Conservation (phyloP, 2,888 invertebrate genomes). For the Dynastes grantii region DNA sequence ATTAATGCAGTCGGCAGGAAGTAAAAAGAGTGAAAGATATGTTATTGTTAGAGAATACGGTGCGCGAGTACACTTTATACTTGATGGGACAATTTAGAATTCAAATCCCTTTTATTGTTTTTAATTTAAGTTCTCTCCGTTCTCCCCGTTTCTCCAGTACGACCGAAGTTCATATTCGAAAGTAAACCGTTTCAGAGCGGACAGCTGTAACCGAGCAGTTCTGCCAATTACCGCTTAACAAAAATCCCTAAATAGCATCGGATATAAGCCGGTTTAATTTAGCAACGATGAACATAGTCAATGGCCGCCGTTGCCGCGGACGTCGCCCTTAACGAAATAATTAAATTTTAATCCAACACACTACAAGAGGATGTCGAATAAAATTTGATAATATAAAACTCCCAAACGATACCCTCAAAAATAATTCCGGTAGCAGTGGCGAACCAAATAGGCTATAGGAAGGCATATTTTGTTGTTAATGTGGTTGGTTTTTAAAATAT, state of each 20-base stretch:
- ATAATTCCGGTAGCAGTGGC: slow-evolving; percentile 56
- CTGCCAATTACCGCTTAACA: slow-evolving; percentile 64
- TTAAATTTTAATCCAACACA: slow-evolving; percentile 62
- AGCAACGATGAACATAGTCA: slow-evolving; percentile 59
- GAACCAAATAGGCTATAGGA: neutral
- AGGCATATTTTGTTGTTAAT: too few relatives aligned
- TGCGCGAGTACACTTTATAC: slow-evolving; percentile 46
- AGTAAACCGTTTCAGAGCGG: slow-evolving; percentile 58
- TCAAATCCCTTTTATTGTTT: slow-evolving; percentile 62
- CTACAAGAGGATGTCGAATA: slow-evolving; percentile 59
- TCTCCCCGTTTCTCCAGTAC: slow-evolving; percentile 42
- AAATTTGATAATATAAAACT: slow-evolving; percentile 56
- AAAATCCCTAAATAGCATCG: slow-evolving; percentile 60
- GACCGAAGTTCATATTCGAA: slow-evolving; percentile 54
- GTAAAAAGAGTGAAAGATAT: slow-evolving; percentile 45
- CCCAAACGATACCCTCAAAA: slow-evolving; percentile 58
- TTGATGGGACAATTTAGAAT: slow-evolving; percentile 57
- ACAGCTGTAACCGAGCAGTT: slow-evolving; percentile 60
- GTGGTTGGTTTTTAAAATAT: too few relatives aligned
- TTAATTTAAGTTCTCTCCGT: slow-evolving; percentile 61
- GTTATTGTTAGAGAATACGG: slow-evolving; percentile 43
- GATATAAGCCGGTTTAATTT: slow-evolving; percentile 58
- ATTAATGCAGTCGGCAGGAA: slow-evolving; percentile 41
- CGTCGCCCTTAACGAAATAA: slow-evolving; percentile 59
- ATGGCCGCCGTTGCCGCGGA: slow-evolving; percentile 46